These are phyloP conservation scores for Conus betulinus DNA, from an alignment of 1,140 invertebrate genomes.

Conservation along the genomic window DNA sequence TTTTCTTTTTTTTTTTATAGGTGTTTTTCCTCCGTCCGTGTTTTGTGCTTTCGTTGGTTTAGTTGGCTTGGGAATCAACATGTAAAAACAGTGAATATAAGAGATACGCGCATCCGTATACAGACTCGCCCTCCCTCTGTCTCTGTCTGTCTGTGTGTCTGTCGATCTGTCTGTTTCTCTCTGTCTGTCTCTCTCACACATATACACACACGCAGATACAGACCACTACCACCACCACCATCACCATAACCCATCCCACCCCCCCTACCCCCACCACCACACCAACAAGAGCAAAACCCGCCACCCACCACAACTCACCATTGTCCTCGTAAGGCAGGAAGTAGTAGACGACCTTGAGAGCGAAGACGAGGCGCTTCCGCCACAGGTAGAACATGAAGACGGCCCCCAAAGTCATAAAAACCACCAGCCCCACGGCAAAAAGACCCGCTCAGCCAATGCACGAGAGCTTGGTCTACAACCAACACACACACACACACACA, in stretches of 20 bases:
- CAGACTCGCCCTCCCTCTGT: too few species aligned
- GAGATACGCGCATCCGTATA: too few species aligned
- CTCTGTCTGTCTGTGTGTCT: too few species aligned
- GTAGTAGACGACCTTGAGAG: constrained; percentile 66
- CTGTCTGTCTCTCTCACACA: neutral
- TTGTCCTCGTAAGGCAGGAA: constrained; percentile 63
- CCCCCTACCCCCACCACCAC: neutral
- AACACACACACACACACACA: constrained; percentile 15
- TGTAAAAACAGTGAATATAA: too few species aligned
- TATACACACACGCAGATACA: neutral
- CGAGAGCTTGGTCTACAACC: neutral
- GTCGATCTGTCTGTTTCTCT: too few species aligned
- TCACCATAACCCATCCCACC: too few species aligned
- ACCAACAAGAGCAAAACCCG: neutral
- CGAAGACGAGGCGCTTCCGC: constrained; percentile 58
- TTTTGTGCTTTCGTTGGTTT: too few species aligned
- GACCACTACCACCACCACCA: neutral
- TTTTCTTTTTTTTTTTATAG: too few species aligned
- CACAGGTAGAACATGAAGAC: constrained; percentile 56
- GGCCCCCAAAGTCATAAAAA: constrained; percentile 44
- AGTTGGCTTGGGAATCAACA: too few species aligned
- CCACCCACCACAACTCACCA: constrained; percentile 45
- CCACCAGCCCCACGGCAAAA: constrained; percentile 44
- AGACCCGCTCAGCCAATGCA: constrained; percentile 54
- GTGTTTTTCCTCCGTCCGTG: too few species aligned